Evolutionary conservation across 2,888 invertebrate genomes (phyloP).

Genomic region (Cynaeus angustus): DNA sequence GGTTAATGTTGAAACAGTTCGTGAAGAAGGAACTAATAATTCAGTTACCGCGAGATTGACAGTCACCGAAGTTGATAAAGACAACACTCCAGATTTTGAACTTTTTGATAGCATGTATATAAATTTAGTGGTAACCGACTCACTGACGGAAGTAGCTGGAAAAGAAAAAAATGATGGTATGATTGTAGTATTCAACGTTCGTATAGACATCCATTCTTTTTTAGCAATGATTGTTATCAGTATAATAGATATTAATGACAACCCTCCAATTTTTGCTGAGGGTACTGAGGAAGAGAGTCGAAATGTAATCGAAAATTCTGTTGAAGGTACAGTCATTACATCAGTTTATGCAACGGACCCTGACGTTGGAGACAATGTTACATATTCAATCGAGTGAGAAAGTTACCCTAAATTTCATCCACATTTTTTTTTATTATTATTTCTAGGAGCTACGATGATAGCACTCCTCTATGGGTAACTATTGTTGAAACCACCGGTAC

Average conservation of each 20-base stretch:
- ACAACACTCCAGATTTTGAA: slow-evolving; percentile 61
- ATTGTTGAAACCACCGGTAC: slow-evolving; percentile 74
- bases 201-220: slow-evolving; percentile 11
- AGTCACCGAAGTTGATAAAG: slow-evolving; percentile 20
- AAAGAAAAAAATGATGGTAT: slow-evolving; percentile 73
- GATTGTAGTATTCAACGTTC: background rate
- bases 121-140: slow-evolving; percentile 57
- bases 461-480: slow-evolving; percentile 68
- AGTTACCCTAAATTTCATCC: slow-evolving; percentile 59
- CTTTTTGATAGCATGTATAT: slow-evolving; percentile 60
- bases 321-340: slow-evolving; percentile 73
- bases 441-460: background rate
- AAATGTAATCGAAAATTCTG: slow-evolving; percentile 74
- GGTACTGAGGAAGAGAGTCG: slow-evolving; percentile 70
- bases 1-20: slow-evolving; percentile 59
- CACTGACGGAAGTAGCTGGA: slow-evolving; percentile 63
- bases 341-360: slow-evolving; percentile 76
- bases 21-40: slow-evolving; percentile 8
- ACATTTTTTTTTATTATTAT: slow-evolving; percentile 64
- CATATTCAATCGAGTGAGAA: slow-evolving; percentile 21
- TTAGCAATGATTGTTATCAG: slow-evolving; percentile 75
- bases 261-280: slow-evolving; percentile 74
- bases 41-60: slow-evolving; percentile 43
- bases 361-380: slow-evolving; percentile 68
- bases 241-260: slow-evolving; percentile 79